phyloP scores from a whole-genome alignment of 1,140 invertebrate species.

The Yoshiicerus persimilis region DNA sequence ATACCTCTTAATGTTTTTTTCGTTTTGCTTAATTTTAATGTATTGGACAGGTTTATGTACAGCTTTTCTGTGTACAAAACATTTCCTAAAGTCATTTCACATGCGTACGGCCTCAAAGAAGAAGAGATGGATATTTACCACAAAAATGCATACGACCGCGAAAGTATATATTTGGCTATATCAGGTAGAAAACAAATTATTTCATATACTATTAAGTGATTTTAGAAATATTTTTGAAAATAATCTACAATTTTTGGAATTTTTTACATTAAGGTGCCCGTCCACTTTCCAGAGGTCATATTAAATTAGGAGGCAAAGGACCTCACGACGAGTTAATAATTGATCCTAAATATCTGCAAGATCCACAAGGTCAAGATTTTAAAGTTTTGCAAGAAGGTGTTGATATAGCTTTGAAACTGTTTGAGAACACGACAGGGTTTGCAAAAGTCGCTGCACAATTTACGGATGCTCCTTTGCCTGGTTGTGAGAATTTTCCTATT shows the following conservation, averaged over 20 bases:
- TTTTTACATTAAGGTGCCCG: slow-evolving; percentile 53
- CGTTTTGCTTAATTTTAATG: no score
- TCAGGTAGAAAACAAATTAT: neutral
- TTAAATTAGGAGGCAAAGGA: slow-evolving; percentile 61
- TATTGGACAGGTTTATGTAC: neutral
- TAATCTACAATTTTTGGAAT: no score
- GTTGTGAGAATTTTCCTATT: neutral
- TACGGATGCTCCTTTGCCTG: slow-evolving; percentile 42
- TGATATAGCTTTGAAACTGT: neutral
- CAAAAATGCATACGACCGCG: neutral
- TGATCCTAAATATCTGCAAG: neutral
- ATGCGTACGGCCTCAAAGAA: neutral
- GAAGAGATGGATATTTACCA: neutral
- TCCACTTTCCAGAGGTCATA: slow-evolving; percentile 71
- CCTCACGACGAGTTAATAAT: neutral
- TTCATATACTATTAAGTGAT: no score
- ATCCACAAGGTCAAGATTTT: neutral
- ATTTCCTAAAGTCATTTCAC: neutral
- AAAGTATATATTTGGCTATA: neutral
- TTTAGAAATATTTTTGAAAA: no score
- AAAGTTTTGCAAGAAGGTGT: neutral
- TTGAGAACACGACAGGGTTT: neutral
- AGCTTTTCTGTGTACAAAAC: neutral
- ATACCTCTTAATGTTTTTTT: neutral
- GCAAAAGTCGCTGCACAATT: neutral